These are phyloP conservation scores for Burhinus oedicnemus DNA, from an alignment of 2,113 vertebrate genomes.

Conservation along the genomic window DNA sequence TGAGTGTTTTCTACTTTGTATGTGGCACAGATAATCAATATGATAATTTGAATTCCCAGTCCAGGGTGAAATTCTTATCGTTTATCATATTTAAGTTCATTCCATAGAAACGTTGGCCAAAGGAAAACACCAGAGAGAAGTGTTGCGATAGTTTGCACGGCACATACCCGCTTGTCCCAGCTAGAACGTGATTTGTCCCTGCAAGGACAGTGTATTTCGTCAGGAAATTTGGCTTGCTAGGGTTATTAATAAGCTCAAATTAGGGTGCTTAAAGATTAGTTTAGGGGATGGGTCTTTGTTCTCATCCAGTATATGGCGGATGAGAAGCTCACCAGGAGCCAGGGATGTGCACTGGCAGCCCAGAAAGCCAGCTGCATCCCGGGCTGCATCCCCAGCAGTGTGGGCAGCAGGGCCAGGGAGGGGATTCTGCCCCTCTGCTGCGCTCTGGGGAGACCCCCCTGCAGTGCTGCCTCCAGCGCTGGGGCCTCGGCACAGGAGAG, in stretches of 20 bases:
- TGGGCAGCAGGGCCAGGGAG: neutral
- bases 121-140: neutral
- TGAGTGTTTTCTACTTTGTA: neutral
- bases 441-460: neutral
- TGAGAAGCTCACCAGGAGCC: neutral
- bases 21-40: neutral
- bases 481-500: no score
- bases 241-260: neutral
- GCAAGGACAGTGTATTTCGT: neutral
- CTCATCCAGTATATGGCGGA: neutral
- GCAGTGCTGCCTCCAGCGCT: neutral
- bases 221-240: neutral
- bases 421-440: neutral
- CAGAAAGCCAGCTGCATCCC: neutral
- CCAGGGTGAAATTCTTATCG: neutral
- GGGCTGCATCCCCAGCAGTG: neutral
- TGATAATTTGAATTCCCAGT: neutral
- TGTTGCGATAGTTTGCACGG: accelerated
- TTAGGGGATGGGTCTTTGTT: neutral
- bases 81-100: neutral
- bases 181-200: neutral
- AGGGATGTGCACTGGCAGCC: neutral
- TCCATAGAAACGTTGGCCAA: neutral
- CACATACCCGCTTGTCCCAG: neutral
- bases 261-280: neutral